A percentile compares a stretch with the other conserved stretches of the same genome.
Evolutionary conservation across 1,140 invertebrate species (phyloP).

Genomic region (Papilio machaon): DNA sequence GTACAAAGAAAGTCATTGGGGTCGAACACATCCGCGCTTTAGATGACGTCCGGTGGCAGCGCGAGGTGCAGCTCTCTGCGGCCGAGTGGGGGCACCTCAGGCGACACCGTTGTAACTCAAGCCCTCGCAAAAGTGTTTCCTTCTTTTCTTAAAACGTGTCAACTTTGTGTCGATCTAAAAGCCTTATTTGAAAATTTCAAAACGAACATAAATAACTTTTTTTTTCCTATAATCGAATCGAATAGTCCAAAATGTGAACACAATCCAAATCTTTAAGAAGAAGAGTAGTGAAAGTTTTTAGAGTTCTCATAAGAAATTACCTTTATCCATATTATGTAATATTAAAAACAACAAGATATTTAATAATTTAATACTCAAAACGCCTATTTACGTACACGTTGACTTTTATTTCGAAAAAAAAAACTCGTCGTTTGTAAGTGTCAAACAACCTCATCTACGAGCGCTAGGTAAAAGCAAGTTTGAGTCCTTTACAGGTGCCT

Average conservation of each 20-base stretch:
- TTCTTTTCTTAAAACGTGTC: slow-evolving; percentile 38
- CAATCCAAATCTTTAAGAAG: neutral
- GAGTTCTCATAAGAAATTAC: too few relatives aligned
- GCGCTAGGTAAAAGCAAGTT: slow-evolving; percentile 4
- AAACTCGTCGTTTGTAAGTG: slow-evolving; percentile 3
- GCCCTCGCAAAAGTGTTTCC: slow-evolving; percentile 34
- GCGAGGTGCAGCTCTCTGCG: neutral
- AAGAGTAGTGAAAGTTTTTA: neutral
- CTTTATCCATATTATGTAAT: too few relatives aligned
- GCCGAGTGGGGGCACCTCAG: slow-evolving; percentile 11
- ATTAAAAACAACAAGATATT: too few relatives aligned
- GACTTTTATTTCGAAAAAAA: neutral
- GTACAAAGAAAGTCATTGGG: slow-evolving; percentile 35
- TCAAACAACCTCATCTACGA: neutral
- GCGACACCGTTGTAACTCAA: slow-evolving; percentile 38
- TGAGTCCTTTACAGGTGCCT: slow-evolving; percentile 20
- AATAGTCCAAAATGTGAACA: neutral
- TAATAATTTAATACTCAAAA: neutral
- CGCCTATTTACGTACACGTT: neutral
- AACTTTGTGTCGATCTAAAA: slow-evolving; percentile 33
- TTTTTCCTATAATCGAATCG: neutral
- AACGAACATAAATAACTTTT: too few relatives aligned
- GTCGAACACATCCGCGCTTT: slow-evolving; percentile 33
- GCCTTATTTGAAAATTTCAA: neutral
- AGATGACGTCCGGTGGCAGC: slow-evolving; percentile 20